Base-by-base conservation (phyloP, 2,888 invertebrate species). In the Morinoia aosen region DNA sequence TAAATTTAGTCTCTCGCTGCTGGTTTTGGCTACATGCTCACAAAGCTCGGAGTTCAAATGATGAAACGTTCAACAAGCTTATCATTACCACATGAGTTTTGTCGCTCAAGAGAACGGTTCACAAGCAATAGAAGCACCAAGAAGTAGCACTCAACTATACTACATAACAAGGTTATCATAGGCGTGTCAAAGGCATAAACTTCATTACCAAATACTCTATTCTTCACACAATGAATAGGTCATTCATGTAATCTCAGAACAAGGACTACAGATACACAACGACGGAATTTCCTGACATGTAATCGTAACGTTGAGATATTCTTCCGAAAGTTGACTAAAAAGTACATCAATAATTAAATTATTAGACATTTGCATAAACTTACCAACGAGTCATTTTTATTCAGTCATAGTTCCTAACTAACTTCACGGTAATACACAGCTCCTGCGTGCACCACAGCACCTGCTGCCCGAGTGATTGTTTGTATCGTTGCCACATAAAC, bases 401-500 rank as follows among this genome's bases (percentile, higher is more conserved):
- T 90, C 19, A 88, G n/a, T 88, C 88, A 88, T 88, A 90, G 39
- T 90, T 48, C 39, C 39, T 90, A 90, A 90, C 90, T 40, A 39
- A 90, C 40, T 90, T 33, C 40, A 40, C 40, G 40, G 40, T 39
- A 40, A 90, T 5, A 4, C 39, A 48, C 90, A 40, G 16, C 12
- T 90, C 90, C 90, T 90, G 16, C 90, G 39, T 48, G 48, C 90
- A 40, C 90, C 90, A 90, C 90, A 90, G 90, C 90, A 90, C 90
- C 90, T 90, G 90, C 90, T 90, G 90, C 90, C 90, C 90, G 40
- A 90, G 48, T 90, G 90, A 90, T 90, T 90, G 90, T 90, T 90
- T 90, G 90, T 16, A 48, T 90, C 48, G 90, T 90, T 90, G 90
- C 90, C 90, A 90, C 90, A 90, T 8, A 90, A 90, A 12, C 40